Conservation (phyloP, 1,140 invertebrate species). For the Contarinia nasturtii region DNA sequence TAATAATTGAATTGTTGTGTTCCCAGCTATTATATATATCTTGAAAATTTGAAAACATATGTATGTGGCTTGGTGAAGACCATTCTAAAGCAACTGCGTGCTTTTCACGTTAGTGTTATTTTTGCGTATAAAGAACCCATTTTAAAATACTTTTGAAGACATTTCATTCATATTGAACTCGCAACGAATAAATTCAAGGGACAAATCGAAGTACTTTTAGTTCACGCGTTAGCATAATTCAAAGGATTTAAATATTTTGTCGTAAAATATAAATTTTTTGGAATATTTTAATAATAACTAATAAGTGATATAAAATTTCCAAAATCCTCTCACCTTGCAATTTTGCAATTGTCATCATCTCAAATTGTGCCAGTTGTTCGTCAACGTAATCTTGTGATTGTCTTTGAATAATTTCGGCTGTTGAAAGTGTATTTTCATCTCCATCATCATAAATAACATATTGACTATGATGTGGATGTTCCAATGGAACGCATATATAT, state of each 20-base stretch:
- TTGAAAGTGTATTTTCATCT: slow-evolving; percentile 54
- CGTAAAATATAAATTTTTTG: too few species aligned
- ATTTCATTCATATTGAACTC: background rate
- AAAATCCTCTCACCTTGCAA: slow-evolving; percentile 53
- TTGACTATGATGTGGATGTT: slow-evolving; percentile 35
- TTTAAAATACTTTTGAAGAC: too few species aligned
- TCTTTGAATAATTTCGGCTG: slow-evolving; percentile 76
- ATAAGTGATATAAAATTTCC: too few species aligned
- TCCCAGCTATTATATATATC: too few species aligned
- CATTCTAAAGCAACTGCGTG: too few species aligned
- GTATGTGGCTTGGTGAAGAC: too few species aligned
- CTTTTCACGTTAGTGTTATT: background rate
- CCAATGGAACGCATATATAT: slow-evolving; percentile 39
- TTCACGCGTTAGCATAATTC: too few species aligned
- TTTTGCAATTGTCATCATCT: slow-evolving; percentile 72
- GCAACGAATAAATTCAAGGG: background rate
- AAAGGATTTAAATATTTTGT: too few species aligned
- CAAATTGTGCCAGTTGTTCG: slow-evolving; percentile 81
- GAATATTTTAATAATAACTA: background rate
- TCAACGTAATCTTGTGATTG: slow-evolving; percentile 89
- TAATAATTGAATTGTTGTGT: too few species aligned
- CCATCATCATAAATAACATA: slow-evolving; percentile 39
- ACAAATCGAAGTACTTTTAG: too few species aligned
- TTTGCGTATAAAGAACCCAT: too few species aligned
- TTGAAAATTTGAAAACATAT: too few species aligned